Evolutionary conservation across 2,888 invertebrate species (phyloP), one percentile per base, ranked within the genome.

Genomic region (Spialia ferax): DNA sequence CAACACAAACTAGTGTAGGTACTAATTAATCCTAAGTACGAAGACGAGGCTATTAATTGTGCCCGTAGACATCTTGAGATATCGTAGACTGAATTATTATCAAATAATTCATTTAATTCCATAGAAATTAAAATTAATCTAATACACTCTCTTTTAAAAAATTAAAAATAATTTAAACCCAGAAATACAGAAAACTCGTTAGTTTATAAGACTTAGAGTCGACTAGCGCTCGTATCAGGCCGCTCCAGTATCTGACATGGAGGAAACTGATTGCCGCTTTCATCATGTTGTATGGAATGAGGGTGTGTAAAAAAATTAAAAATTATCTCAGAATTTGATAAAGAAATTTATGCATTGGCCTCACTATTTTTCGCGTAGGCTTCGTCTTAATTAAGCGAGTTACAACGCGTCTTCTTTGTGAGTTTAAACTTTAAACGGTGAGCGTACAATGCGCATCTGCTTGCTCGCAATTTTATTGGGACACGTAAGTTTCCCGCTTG

Each of bases 201-300:
- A 74, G 74, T 80, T 42, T 76, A 73, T 80, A 77, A 80, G 85
- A 85, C 84, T 86, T 85, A 85, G 84, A 82, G 74, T 81, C 78
- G 84, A 85, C 83, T 86, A 86, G 86, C 76, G 81, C 78, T 79
- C 76, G 75, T 78, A 73, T 75, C 72, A 75, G 74, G 65, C 69
- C 52, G 57, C 72, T 72, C 73, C 71, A 69, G 15, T 10, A 15
- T 26, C 55, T 63, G 68, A 66, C 62, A 57, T 69, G 73, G 70
- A 74, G 73, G 62, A 66, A 60, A 71, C 74, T 74, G 75, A 74
- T 72, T 73, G 75, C 72, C 74, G 74, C 74, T 70, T 61, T 50
- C 20, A 61, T 32, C 48, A 70, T 69, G 65, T 67, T 69, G 64
- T 63, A 35, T 45, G 66, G 60, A 32, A 52, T 66, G 54, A 52